These are phyloP conservation scores for Magallana nippona DNA, from an alignment of 2,888 invertebrate genomes.

Conservation along the genomic window DNA sequence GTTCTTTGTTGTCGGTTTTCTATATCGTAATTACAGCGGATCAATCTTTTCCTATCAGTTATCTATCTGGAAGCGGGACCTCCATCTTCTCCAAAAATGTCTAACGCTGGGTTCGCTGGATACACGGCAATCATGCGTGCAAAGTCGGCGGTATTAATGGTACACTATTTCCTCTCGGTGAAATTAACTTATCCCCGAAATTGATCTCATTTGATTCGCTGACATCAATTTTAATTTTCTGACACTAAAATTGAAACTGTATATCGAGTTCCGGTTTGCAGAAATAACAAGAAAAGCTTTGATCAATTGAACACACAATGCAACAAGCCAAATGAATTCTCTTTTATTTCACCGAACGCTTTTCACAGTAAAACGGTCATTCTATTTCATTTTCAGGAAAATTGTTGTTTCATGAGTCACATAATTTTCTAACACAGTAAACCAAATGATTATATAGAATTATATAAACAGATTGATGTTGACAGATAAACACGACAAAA, in stretches of 20 bases:
- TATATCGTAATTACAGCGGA: conserved; percentile 37
- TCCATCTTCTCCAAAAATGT: conserved; percentile 10
- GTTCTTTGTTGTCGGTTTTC: conserved; percentile 41
- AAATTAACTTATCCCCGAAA: conserved; percentile 30
- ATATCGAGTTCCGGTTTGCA: not conserved
- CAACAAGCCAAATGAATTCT: not conserved
- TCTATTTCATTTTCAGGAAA: no score
- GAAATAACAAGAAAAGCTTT: not conserved
- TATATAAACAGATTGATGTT: no score
- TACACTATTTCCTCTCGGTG: conserved; percentile 15
- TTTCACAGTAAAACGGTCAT: no score
- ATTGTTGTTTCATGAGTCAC: no score
- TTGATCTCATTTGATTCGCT: conserved; percentile 31
- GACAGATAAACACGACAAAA: no score
- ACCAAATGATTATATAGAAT: no score
- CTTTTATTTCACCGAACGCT: no score
- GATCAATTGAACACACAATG: not conserved
- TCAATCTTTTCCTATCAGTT: conserved; percentile 34
- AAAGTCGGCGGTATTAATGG: conserved; percentile 19
- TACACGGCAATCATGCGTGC: conserved; percentile 18
- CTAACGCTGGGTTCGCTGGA: not conserved
- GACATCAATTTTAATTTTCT: conserved; percentile 32
- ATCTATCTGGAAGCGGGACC: conserved; percentile 1
- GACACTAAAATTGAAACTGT: conserved; percentile 23
- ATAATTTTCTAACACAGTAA: no score